Evolutionary conservation across 2,797 vertebrate species (phyloP), one percentile per base, ranked within the genome.

Genomic region (Argya squamiceps): DNA sequence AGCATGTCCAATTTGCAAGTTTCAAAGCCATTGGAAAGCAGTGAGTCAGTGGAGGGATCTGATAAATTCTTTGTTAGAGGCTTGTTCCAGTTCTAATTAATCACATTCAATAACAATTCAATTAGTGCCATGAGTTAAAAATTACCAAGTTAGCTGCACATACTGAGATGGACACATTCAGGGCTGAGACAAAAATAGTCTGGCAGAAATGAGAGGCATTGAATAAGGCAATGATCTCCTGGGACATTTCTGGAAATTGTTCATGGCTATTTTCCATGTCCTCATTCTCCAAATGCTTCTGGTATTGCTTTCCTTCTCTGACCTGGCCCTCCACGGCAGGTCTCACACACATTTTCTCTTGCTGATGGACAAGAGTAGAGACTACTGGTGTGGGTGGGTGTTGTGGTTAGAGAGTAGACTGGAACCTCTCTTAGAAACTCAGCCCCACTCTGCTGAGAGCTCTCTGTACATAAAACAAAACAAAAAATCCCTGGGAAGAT

Each of bases 51-150:
- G 60, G 39, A 94, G 50, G 32, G 44, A 79, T 84, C 85, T 92
- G 88, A 93, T 92, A 93, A 95, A 82, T 82, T 67, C 60, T 92
- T 92, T 93, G 93, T 94, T 56, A 53, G 44, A 67, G 52, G 30
- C 46, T 92, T 50, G 77, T 84, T 96, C 63, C 89, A 96, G 67
- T 84, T 93, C 83, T 93, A 93, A 92, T 96, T 92, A 94, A 97
- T 96, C 94, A 95, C 70, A 64, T 87, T 92, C 85, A 84, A 84
- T 88, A 96, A 87, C 93, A 96, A 90, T 90, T 96, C 93, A 95
- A 89, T 93, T 95, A 96, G 73, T 91, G 80, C 58, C 68, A 16
- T 79, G 58, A 95, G 94, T 96, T 96, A 96, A 96, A 96, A 95
- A 96, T 96, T 96, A 95, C 88, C 92, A 77, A 73, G 83, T 63